Evolutionary conservation across 2,888 invertebrate genomes (phyloP).

Genomic region (Hyposoter dolosus): DNA sequence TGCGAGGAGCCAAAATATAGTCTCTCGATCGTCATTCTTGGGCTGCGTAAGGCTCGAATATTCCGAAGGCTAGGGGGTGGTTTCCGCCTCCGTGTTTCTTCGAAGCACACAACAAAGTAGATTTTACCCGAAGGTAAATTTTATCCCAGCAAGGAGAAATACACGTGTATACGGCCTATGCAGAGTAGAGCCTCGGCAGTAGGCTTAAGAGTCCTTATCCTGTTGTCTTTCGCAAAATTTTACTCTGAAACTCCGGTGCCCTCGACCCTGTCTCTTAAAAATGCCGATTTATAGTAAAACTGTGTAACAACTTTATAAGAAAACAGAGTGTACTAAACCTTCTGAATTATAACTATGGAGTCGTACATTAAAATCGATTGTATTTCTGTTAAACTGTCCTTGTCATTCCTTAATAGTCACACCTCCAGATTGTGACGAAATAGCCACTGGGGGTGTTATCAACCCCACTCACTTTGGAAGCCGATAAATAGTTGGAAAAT

Average conservation of each 20-base stretch:
- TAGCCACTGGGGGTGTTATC: too few species aligned
- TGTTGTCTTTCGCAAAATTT: slow-evolving; percentile 25
- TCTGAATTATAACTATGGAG: too few species aligned
- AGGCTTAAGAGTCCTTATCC: slow-evolving; percentile 24
- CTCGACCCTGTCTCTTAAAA: not conserved
- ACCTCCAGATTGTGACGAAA: too few species aligned
- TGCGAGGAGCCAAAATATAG: not conserved
- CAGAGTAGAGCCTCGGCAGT: not conserved
- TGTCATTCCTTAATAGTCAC: too few species aligned
- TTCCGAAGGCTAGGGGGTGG: not conserved
- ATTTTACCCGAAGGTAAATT: slow-evolving; percentile 34
- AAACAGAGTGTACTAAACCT: too few species aligned
- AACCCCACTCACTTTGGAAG: too few species aligned
- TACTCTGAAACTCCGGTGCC: not conserved
- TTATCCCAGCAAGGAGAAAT: not conserved
- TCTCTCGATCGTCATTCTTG: slow-evolving; percentile 17
- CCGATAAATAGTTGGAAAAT: too few species aligned
- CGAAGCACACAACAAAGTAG: slow-evolving; percentile 24
- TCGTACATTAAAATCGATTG: too few species aligned
- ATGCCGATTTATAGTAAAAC: slow-evolving; percentile 1
- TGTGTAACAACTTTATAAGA: not conserved
- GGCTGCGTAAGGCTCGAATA: not conserved
- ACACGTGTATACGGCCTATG: not conserved
- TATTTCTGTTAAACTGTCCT: too few species aligned
- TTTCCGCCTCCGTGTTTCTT: slow-evolving; percentile 1